Base-by-base conservation (phyloP, 2,888 invertebrate genomes). In the Cosmopolites sordidus region DNA sequence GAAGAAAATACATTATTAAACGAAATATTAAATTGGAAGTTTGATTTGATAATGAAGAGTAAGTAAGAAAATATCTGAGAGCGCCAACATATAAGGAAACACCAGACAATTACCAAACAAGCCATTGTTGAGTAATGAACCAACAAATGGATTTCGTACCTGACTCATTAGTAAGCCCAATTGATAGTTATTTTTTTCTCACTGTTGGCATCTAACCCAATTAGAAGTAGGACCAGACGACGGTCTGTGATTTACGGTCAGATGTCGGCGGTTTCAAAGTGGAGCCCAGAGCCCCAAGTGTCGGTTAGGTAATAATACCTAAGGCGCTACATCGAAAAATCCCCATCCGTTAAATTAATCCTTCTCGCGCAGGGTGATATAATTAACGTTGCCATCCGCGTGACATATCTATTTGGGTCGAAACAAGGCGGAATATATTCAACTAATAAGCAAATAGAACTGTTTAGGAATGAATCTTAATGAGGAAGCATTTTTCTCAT, bases 291-390 rank as follows among this genome's bases (percentile, higher is more conserved):
- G 33, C n/a, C 33, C 11, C 33, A 11, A 29, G 47, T 47, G 47
- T 16, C 40, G 46, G 46, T 18, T 39, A 27, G 46, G 39, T 46
- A 46, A 46, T 46, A 46, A 46, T 46, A 27, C n/a, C n/a, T n/a
- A 37, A 39, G 46, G 46, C 46, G 46, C 46, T 46, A 46, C 38
- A 38, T 11, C 46, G 38, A 46, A 39, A 46, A 15, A 27, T 46
- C 46, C 15, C 39, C 18, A 27, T 39, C 46, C 39, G 39, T 37
- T 39, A 46, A 46, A 46, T 46, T 38, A 46, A 46, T 38, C 46
- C 46, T 46, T 39, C n/a, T 38, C 38, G 38, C 46, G 15, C 46
- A 27, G 46, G 46, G 46, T 46, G 46, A 38, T 46, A 46, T 38
- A 39, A 17, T 22, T 46, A 27, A 11, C 18, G 39, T 46, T 15